Evolutionary conservation across 2,888 invertebrate species (phyloP).

Genomic region (Cremastinae sp.): DNA sequence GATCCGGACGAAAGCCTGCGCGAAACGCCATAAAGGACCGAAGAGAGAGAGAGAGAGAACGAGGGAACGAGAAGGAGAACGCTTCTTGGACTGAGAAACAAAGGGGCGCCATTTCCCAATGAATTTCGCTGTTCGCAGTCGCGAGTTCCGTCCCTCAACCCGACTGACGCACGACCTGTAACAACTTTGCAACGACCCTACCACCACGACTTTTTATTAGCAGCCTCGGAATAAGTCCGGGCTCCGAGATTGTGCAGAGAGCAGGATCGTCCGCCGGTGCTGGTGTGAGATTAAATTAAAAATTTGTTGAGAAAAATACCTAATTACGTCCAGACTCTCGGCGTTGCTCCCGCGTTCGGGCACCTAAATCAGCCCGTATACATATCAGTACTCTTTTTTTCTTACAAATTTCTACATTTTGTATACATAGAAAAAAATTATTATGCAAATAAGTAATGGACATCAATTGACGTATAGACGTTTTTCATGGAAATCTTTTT

Average conservation of each 20-base stretch:
- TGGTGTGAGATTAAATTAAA: conserved; percentile 66
- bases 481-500: too few species aligned
- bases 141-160: conserved; percentile 10
- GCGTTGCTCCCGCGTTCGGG: conserved; percentile 9
- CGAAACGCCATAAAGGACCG: conserved; percentile 53
- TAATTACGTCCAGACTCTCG: conserved; percentile 67
- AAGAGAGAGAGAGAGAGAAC: conserved; percentile 26
- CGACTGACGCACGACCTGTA: neutral
- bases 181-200: conserved; percentile 15
- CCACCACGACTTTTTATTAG: conserved; percentile 55
- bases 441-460: too few species aligned
- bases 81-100: neutral
- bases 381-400: conserved; percentile 34
- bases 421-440: too few species aligned
- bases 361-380: conserved; percentile 4
- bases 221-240: conserved; percentile 36
- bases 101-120: conserved; percentile 2
- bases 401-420: conserved; percentile 5
- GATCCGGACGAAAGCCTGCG: conserved; percentile 53
- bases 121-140: neutral
- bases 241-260: conserved; percentile 29
- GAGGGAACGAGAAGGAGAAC: neutral
- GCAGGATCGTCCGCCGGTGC: conserved; percentile 15
- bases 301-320: conserved; percentile 74
- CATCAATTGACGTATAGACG: too few species aligned